Conservation (phyloP, 2,888 invertebrate species). For the Plebejus melissa region DNA sequence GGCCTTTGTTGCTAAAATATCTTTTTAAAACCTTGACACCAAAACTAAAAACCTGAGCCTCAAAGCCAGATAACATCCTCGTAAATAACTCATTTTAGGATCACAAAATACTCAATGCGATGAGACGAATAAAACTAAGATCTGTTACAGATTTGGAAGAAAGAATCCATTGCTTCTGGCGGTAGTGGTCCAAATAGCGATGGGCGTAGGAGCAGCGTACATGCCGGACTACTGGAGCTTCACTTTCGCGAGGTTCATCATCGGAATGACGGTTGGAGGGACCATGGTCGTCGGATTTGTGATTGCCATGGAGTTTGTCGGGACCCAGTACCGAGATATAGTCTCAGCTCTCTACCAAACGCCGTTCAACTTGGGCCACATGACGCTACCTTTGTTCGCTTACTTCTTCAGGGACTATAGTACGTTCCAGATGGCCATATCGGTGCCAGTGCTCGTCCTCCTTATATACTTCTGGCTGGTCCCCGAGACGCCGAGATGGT, state of each 20-base stretch:
- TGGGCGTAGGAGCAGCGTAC: slow-evolving; percentile 83
- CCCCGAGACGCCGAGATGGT: slow-evolving; percentile 90
- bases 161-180: slow-evolving; percentile 84
- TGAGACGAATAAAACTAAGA: background rate
- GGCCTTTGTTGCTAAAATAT: background rate
- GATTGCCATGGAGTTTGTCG: slow-evolving; percentile 83
- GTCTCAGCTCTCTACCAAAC: slow-evolving; percentile 83
- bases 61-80: background rate
- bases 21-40: background rate
- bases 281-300: slow-evolving; percentile 84
- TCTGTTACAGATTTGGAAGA: slow-evolving; percentile 83
- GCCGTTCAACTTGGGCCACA: slow-evolving; percentile 84
- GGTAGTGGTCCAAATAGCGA: slow-evolving; percentile 83
- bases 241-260: slow-evolving; percentile 82
- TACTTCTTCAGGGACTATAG: slow-evolving; percentile 83
- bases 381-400: slow-evolving; percentile 80
- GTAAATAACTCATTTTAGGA: background rate
- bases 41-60: background rate
- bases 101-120: background rate
- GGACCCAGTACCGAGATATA: slow-evolving; percentile 74
- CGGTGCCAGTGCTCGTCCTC: slow-evolving; percentile 78
- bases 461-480: slow-evolving; percentile 83
- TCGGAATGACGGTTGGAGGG: slow-evolving; percentile 88
- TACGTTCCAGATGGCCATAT: slow-evolving; percentile 82
- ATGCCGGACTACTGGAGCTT: slow-evolving; percentile 81